A percentile compares a stretch with the other conserved stretches of the same genome.
Evolutionary conservation across 2,113 vertebrate species (phyloP).

Genomic region (Etheostoma cragini): DNA sequence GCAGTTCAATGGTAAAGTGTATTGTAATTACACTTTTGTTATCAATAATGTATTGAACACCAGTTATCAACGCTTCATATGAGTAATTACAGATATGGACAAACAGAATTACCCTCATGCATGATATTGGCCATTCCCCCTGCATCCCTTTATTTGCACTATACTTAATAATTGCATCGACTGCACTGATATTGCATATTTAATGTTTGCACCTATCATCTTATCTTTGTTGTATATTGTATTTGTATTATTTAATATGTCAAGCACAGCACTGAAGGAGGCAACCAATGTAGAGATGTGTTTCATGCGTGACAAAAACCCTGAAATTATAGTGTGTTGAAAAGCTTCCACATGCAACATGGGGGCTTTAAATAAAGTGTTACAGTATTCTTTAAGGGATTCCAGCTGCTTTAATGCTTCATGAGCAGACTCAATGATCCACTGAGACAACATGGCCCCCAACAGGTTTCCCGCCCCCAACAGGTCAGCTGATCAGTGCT

Average conservation of each 20-base stretch:
- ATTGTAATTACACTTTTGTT: neutral
- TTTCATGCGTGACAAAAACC: no score
- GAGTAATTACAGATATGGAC: neutral
- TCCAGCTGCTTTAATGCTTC: neutral
- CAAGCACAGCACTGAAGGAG: no score
- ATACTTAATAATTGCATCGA: neutral
- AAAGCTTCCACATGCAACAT: neutral
- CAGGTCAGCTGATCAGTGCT: constrained; percentile 60
- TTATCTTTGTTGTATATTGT: neutral
- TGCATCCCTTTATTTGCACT: neutral
- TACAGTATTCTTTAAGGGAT: neutral
- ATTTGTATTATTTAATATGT: neutral
- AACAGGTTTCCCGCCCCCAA: neutral
- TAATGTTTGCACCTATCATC: neutral
- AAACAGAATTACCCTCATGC: neutral
- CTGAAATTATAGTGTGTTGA: neutral
- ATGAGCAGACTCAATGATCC: constrained; percentile 1
- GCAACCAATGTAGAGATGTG: no score
- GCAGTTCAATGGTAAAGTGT: no score
- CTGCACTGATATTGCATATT: neutral
- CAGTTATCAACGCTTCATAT: neutral
- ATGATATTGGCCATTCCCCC: neutral
- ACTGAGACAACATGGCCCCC: neutral
- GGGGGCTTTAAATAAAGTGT: neutral
- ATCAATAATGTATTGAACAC: neutral